Conservation (phyloP, 2,797 vertebrate species). For the Chiroxiphia lanceolata region DNA sequence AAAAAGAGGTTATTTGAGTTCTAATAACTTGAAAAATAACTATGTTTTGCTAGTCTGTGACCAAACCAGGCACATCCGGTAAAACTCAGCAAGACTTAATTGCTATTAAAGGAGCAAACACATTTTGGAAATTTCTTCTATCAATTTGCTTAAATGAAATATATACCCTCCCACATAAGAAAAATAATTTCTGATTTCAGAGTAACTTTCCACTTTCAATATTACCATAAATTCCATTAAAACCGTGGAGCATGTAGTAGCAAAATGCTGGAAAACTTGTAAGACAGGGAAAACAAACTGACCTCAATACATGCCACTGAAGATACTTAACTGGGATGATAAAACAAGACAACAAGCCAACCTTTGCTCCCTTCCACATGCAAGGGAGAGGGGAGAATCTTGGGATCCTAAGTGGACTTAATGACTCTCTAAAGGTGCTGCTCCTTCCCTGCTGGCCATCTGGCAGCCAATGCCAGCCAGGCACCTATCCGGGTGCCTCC, state of each 20-base stretch:
- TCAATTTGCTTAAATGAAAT: neutral
- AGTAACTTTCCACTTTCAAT: neutral
- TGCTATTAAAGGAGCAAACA: neutral
- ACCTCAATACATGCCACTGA: neutral
- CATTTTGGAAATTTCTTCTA: neutral
- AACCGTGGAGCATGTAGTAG: rapidly evolving
- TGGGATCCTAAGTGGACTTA: neutral
- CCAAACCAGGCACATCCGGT: neutral
- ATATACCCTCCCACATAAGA: neutral
- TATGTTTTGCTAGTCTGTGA: neutral
- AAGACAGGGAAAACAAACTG: neutral
- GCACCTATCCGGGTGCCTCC: neutral
- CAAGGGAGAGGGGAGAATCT: neutral
- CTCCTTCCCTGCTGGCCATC: neutral
- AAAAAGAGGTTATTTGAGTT: neutral
- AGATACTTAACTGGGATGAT: neutral
- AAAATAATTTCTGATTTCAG: neutral
- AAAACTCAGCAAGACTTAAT: neutral
- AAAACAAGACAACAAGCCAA: neutral
- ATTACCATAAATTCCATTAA: neutral
- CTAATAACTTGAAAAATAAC: neutral
- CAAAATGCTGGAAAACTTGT: neutral
- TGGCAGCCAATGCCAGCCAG: slow-evolving; percentile 37
- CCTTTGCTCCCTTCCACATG: neutral
- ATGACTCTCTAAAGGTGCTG: neutral